Percentiles rank a stretch among this genome's conserved stretches.
Evolutionary conservation across 2,113 vertebrate genomes (phyloP).

Genomic region (Chloroceryle aenea): DNA sequence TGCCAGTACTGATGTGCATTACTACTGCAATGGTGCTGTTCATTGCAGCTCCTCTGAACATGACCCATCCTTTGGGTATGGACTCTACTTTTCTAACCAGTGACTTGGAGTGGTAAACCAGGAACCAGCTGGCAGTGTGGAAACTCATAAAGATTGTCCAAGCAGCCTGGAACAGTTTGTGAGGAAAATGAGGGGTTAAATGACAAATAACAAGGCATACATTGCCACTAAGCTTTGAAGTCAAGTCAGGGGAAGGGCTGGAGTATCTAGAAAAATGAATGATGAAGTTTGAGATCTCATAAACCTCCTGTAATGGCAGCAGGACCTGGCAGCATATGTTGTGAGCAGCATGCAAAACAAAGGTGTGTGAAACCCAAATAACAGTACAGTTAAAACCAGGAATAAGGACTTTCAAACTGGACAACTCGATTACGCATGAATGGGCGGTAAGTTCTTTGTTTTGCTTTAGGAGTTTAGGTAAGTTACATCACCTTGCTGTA

Average conservation of each 20-base stretch:
- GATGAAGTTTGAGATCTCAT: not conserved
- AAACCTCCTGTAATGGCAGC: not conserved
- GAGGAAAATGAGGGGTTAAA: not conserved
- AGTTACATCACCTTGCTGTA: not conserved
- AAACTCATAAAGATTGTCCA: not conserved
- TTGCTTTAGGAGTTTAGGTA: not conserved
- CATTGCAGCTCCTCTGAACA: not conserved
- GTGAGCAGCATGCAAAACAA: not conserved
- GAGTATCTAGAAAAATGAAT: not conserved
- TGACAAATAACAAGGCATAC: not conserved
- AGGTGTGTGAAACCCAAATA: not conserved
- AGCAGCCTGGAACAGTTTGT: not conserved
- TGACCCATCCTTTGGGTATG: not conserved
- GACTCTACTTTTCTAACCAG: not conserved
- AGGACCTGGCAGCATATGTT: accelerated
- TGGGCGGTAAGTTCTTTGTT: not conserved
- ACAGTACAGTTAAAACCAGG: not conserved
- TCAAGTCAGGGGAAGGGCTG: not conserved
- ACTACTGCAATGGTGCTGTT: not conserved
- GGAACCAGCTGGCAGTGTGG: not conserved
- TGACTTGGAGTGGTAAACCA: not conserved
- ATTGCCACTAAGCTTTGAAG: not conserved
- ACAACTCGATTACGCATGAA: not conserved
- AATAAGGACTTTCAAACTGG: not conserved
- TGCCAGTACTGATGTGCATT: not conserved